Evolutionary conservation across 2,888 invertebrate genomes (phyloP).

Genomic region (Geotrupes spiniger): DNA sequence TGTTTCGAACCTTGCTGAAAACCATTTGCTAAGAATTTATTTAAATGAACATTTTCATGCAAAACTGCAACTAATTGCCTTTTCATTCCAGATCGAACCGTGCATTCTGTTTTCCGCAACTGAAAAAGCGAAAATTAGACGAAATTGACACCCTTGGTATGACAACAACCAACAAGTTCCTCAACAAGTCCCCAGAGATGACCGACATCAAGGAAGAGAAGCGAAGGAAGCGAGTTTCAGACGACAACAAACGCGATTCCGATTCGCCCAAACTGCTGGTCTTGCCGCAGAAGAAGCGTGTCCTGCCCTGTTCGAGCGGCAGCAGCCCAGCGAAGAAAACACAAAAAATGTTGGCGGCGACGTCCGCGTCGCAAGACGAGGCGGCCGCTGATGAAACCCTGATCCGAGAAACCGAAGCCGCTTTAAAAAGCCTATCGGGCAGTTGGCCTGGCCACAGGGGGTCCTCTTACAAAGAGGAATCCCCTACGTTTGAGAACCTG

Average conservation of each 20-base stretch:
- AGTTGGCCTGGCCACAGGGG: conserved; percentile 75
- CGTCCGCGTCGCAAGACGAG: conserved; percentile 42
- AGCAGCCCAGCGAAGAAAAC: conserved; percentile 46
- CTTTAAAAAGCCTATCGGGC: conserved; percentile 81
- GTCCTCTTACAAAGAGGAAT: conserved; percentile 68
- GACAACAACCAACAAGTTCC: conserved; percentile 41
- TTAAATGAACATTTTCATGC: no score
- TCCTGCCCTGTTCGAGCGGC: conserved; percentile 39
- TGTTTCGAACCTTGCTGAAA: no score
- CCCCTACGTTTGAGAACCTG: conserved; percentile 78
- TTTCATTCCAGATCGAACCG: conserved; percentile 46
- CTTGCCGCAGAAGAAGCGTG: conserved; percentile 61
- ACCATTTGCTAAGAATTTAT: no score
- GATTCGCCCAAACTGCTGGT: conserved; percentile 49
- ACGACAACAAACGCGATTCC: conserved; percentile 11
- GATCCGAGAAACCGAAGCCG: conserved; percentile 85
- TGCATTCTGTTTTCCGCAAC: conserved; percentile 54
- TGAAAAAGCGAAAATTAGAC: conserved; percentile 70
- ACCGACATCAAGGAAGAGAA: conserved; percentile 44
- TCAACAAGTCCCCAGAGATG: conserved; percentile 34
- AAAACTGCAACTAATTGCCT: no score
- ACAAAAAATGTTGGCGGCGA: conserved; percentile 49
- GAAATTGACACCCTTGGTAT: conserved; percentile 34
- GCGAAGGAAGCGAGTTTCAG: conserved; percentile 51
- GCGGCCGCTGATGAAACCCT: conserved; percentile 72